These are phyloP conservation scores for Tympanuchus pallidicinctus DNA, from an alignment of 2,113 vertebrate species.

Conservation along the genomic window DNA sequence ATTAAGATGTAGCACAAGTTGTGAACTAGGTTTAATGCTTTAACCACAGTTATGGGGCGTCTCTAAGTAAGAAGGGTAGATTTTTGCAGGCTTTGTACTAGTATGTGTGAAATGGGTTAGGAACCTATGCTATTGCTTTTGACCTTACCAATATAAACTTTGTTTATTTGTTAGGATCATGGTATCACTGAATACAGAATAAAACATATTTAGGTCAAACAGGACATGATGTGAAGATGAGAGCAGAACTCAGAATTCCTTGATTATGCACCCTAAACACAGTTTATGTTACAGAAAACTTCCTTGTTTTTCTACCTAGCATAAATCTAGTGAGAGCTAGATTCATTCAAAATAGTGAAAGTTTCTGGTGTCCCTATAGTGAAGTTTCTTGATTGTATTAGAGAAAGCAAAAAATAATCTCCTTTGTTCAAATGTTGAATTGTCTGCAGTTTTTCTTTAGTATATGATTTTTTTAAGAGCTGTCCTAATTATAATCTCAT, in stretches of 20 bases:
- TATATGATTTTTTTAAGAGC: background rate
- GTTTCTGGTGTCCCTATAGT: background rate
- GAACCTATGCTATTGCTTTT: background rate
- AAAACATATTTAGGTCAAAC: background rate
- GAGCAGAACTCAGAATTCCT: background rate
- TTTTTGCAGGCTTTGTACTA: background rate
- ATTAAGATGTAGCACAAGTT: background rate
- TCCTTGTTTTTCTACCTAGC: background rate
- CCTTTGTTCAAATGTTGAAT: background rate
- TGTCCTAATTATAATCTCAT: background rate
- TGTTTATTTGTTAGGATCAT: background rate
- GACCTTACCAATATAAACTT: background rate
- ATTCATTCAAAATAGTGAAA: background rate
- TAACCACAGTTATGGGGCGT: background rate
- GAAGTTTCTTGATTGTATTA: background rate
- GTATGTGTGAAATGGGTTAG: background rate
- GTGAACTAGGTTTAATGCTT: background rate
- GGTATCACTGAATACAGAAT: background rate
- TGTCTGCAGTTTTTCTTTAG: background rate
- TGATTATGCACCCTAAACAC: background rate
- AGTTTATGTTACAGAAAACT: background rate
- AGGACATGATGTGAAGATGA: background rate
- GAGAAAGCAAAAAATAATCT: background rate
- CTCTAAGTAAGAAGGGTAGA: background rate
- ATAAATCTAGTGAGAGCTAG: background rate